Evolutionary conservation across 2,797 vertebrate species (phyloP), one percentile per base, ranked within the genome.

Genomic region (Cheirogaleus major): DNA sequence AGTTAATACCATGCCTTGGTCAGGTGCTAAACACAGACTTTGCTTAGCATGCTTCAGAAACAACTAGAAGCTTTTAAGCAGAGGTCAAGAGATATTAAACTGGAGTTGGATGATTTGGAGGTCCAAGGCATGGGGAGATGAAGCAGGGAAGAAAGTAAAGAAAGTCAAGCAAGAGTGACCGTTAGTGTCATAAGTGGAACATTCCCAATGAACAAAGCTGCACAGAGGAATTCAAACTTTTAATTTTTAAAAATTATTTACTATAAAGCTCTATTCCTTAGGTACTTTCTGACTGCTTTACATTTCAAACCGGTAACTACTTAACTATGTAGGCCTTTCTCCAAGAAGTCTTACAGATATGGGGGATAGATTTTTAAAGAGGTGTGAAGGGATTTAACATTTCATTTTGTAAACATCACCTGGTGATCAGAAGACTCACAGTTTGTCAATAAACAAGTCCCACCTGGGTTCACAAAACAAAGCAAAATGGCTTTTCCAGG

Each of bases 381-480:
- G 17, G 27, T 72, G n/a, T 72, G 65, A 86, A 97, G 7, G 50
- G 75, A 91, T 87, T 95, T 93, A 91, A 80, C 59, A n/a, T 88
- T 48, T 57, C 73, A 27, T 43, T 76, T 18, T 63, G 72, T 76
- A 79, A 93, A 95, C 78, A 73, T 84, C 43, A 83, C 89, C 91
- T 80, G 79, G 52, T 45, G 59, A 96, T 82, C 48, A 35, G 81
- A 82, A 86, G 91, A 78, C 35, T 41, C 72, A 59, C 43, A 72
- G 27, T 83, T 82, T 91, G 65, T 97, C 91, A 82, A 94, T 88
- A 96, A 97, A 95, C 63, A 89, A 92, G 69, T 27, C 30, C 95
- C 89, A 93, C 45, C 80, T 73, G 95, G 30, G 38, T 59, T 91
- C 75, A 89, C 61, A 95, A 85, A 89, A 83, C 67, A 48, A 96